These are phyloP conservation scores for Hippasteria phrygiana DNA, from an alignment of 53 echinoderm and acorn worm genomes.

Conservation along the genomic window DNA sequence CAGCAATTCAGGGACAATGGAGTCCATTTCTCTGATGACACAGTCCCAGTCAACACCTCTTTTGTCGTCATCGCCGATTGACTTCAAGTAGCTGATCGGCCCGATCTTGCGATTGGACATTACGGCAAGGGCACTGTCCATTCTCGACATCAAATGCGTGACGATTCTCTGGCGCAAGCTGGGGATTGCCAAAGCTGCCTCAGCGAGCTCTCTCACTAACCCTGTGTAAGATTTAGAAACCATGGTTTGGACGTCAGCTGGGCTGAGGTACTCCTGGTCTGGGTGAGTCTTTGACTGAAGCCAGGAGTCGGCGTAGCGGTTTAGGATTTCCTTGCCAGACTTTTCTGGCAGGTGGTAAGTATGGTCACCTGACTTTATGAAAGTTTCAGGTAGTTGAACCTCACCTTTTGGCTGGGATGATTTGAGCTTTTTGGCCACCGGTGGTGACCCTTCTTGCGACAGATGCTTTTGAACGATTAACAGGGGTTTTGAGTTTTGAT, in stretches of 20 bases:
- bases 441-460: neutral
- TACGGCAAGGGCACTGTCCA: neutral
- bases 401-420: too few species aligned
- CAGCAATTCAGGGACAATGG: constrained; percentile 11
- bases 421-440: neutral
- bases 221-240: constrained; percentile 2
- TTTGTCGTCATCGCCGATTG: neutral
- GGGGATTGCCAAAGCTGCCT: neutral
- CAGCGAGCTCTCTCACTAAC: neutral
- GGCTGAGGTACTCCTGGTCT: neutral
- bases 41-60: constrained; percentile 16
- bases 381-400: neutral
- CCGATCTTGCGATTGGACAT: constrained; percentile 29
- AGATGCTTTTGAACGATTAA: neutral
- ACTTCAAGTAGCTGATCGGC: constrained; percentile 8
- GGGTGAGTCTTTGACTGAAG: neutral
- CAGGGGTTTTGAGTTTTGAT: neutral
- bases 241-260: neutral
- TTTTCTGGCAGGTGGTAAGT: neutral
- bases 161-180: neutral
- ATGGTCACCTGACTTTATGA: neutral
- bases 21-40: constrained; percentile 34
- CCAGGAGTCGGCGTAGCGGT: constrained; percentile 4
- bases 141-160: constrained; percentile 11
- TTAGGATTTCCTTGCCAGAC: constrained; percentile 3